Evolutionary conservation across 2,888 invertebrate species (phyloP), one percentile per base, ranked within the genome.

Genomic region (Agriopis leucophaearia): DNA sequence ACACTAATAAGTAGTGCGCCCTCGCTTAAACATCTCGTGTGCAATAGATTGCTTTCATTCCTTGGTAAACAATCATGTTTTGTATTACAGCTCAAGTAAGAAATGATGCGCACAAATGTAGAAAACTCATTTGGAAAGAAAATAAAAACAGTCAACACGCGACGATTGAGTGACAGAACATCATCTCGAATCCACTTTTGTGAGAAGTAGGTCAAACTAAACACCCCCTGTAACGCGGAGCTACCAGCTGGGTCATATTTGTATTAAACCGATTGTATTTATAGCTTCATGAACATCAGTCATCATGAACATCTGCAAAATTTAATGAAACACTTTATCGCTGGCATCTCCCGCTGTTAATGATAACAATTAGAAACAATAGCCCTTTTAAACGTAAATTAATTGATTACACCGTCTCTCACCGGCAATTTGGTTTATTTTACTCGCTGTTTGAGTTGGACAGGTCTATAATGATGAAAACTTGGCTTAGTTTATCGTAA

Each of bases 191-290:
- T 69, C 72, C 71, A 69, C 72, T 72, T 71, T 68, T 45, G 66
- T 73, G 64, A 64, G 71, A 85, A 84, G 78, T 85, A 73, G 86
- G 83, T 86, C 86, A 85, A 80, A 84, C 79, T 83, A 83, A 82
- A 76, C 78, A 76, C 71, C 73, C 75, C 75, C 73, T 56, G 76
- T 71, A 78, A 66, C 75, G 62, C 64, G 67, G 15, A 47, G 42
- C 51, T 42, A 52, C 56, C 70, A 73, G 71, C 74, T 70, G 71
- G 74, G 79, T 80, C 74, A 81, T 74, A 59, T 78, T 67, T 72
- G 75, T 78, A 81, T 71, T 75, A 76, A 79, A 80, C 71, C 79
- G 76, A 79, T 81, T 72, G 74, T 73, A 71, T 74, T 81, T 80
- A 80, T 79, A 70, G 69, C 73, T 66, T 73, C 67, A 77, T 73